A percentile compares a stretch with the other conserved stretches of the same genome.
These are phyloP conservation scores for Enteromius thamalakanensis DNA, from an alignment of 2,797 vertebrate genomes.

Conservation along the genomic window DNA sequence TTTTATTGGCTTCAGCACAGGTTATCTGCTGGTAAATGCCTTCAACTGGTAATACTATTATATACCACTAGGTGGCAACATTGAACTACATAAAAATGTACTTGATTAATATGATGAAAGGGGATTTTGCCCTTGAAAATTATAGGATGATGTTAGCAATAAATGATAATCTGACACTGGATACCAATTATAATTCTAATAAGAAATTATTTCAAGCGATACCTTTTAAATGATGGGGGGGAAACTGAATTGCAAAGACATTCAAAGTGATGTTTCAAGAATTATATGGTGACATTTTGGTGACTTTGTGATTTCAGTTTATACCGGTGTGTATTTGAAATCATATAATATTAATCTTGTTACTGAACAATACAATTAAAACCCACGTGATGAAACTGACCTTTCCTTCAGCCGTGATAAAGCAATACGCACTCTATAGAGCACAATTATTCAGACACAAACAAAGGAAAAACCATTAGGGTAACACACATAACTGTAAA, in stretches of 20 bases:
- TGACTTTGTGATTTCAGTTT: not conserved
- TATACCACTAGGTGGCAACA: constrained; percentile 54
- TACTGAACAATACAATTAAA: not conserved
- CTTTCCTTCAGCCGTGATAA: not conserved
- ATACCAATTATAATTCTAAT: not conserved
- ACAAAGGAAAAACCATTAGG: too few species aligned
- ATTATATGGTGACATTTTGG: not conserved
- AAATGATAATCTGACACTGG: not conserved
- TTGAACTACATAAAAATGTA: not conserved
- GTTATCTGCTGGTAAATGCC: not conserved
- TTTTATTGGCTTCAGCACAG: not conserved
- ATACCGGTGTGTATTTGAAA: not conserved
- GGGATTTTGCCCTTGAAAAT: constrained; percentile 17
- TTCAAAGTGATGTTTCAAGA: not conserved
- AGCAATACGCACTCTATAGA: not conserved
- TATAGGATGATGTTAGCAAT: not conserved
- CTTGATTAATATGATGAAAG: not conserved
- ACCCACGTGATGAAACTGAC: not conserved
- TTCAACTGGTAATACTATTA: not conserved
- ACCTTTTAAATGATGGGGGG: not conserved
- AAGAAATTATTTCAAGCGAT: not conserved
- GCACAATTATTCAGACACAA: not conserved
- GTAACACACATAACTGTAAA: not conserved
- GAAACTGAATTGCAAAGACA: not conserved
- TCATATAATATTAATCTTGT: not conserved